Percentiles rank a stretch among this genome's conserved stretches.
Evolutionary conservation across 2,888 invertebrate genomes (phyloP).

Genomic region (Serripes groenlandicus): DNA sequence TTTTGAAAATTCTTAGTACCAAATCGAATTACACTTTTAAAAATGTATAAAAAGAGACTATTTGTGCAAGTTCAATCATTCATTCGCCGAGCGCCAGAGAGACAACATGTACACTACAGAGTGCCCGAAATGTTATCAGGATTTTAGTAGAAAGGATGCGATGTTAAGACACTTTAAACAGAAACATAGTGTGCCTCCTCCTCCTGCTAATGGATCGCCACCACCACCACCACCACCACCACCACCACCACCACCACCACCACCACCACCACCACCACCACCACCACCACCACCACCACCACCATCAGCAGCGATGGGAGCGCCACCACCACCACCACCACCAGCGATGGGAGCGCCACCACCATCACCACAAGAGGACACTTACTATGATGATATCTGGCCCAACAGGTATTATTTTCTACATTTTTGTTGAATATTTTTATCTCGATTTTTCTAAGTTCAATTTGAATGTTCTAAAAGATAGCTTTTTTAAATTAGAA

Average conservation of each 20-base stretch:
- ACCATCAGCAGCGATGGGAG: background rate
- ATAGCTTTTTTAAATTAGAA: too few relatives aligned
- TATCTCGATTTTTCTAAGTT: too few relatives aligned
- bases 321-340: constrained; percentile 18
- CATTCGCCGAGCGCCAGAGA: constrained; percentile 2
- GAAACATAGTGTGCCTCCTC: background rate
- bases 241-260: too few relatives aligned
- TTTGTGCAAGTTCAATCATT: too few relatives aligned
- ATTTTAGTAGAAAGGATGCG: constrained; percentile 8
- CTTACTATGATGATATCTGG: constrained; percentile 7
- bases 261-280: too few relatives aligned
- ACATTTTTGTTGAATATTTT: background rate
- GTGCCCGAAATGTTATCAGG: constrained; percentile 18
- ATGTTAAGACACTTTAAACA: constrained; percentile 23
- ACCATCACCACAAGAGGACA: constrained; percentile 22
- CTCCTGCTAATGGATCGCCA: background rate
- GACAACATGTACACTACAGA: constrained; percentile 13
- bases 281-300: too few relatives aligned
- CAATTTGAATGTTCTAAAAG: too few relatives aligned
- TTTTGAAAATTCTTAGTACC: too few relatives aligned
- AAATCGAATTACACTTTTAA: too few relatives aligned
- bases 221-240: constrained; percentile 25
- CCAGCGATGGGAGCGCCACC: background rate
- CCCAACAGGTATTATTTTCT: constrained; percentile 5
- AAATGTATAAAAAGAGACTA: too few relatives aligned